Evolutionary conservation across 2,888 invertebrate species (phyloP).

Genomic region (Meloe dianella): DNA sequence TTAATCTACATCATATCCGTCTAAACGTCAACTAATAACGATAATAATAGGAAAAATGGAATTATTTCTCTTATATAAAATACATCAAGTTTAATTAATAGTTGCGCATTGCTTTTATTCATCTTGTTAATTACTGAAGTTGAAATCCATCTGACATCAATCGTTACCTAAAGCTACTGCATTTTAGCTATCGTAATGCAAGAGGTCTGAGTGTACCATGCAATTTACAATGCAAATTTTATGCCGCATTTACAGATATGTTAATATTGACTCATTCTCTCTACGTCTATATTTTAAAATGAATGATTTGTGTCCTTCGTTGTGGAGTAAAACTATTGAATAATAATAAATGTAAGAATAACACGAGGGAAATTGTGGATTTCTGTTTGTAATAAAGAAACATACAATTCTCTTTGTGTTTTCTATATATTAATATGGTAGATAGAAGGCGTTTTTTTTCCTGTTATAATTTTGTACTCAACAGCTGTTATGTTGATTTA

Average conservation of each 20-base stretch:
- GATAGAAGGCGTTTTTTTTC: background rate
- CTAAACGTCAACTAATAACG: background rate
- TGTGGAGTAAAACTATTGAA: background rate
- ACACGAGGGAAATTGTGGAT: background rate
- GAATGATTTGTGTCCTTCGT: slow-evolving; percentile 8
- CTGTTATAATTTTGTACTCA: background rate
- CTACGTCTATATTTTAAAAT: background rate
- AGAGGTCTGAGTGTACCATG: background rate
- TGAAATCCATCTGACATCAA: slow-evolving; percentile 3
- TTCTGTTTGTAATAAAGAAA: background rate
- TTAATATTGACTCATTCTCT: background rate
- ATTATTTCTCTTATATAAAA: background rate
- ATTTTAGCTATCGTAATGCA: background rate
- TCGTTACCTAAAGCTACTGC: slow-evolving; percentile 4
- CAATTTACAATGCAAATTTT: slow-evolving; percentile 5
- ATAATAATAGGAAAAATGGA: background rate
- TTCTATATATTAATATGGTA: background rate
- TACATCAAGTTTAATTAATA: background rate
- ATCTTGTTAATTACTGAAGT: background rate
- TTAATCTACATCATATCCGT: slow-evolving; percentile 4
- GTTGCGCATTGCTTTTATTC: background rate
- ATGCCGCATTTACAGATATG: slow-evolving; percentile 5
- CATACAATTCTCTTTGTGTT: background rate
- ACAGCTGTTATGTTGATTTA: slow-evolving; percentile 1
- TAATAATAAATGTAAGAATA: background rate